These are phyloP conservation scores for Augiades crinisus DNA, from an alignment of 2,888 invertebrate genomes.

Conservation along the genomic window DNA sequence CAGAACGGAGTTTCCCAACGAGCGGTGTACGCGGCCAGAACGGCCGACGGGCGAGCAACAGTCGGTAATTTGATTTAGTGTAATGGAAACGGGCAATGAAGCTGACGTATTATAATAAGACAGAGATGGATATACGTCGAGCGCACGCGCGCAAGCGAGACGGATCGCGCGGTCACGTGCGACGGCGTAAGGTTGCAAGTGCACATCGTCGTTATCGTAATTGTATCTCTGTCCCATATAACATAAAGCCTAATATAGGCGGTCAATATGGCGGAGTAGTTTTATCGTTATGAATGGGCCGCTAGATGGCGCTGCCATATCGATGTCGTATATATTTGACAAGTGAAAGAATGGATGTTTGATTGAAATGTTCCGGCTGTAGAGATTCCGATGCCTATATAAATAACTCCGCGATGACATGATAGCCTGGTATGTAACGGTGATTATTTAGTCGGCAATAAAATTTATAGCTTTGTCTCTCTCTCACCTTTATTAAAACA, in stretches of 20 bases:
- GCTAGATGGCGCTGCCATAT: constrained; percentile 64
- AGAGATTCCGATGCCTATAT: constrained; percentile 21
- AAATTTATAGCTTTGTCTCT: no score
- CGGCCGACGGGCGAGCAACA: constrained; percentile 46
- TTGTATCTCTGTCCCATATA: constrained; percentile 54
- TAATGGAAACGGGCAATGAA: constrained; percentile 77
- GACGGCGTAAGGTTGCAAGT: constrained; percentile 61
- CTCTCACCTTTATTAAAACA: no score
- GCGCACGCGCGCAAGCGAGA: constrained; percentile 57
- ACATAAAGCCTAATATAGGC: constrained; percentile 52
- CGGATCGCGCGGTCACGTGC: constrained; percentile 51
- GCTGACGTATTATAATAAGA: constrained; percentile 70
- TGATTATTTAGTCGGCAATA: not conserved
- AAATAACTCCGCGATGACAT: constrained; percentile 19
- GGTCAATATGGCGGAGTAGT: constrained; percentile 34
- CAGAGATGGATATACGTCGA: constrained; percentile 57
- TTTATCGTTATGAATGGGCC: constrained; percentile 42
- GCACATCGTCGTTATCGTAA: constrained; percentile 58
- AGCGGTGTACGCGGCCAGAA: constrained; percentile 30
- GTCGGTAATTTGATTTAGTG: constrained; percentile 72
- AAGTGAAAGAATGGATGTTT: constrained; percentile 27
- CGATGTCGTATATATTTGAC: constrained; percentile 44
- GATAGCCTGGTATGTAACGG: constrained; percentile 14
- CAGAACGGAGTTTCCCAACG: not conserved
- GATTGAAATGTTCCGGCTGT: constrained; percentile 28